Base-by-base conservation (phyloP, 2,888 invertebrate genomes). In the Melolontha melolontha region DNA sequence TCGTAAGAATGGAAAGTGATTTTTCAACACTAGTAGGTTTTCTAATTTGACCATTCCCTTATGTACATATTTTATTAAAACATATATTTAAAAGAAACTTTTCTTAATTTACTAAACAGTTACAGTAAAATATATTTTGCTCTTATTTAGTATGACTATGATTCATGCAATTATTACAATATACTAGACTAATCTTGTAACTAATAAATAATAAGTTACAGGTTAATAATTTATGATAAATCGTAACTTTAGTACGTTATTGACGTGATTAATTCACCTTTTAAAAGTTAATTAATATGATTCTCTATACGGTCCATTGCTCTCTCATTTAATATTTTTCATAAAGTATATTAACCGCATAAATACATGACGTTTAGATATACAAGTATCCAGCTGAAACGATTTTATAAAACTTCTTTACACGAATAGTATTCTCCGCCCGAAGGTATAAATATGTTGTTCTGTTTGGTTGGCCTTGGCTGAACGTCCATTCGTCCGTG, bases 401-500 rank as follows among this genome's bases (percentile, higher is more conserved):
- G 11, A 39, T 54, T 39, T 54, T 54, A 54, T 54, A 16, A 41
- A 40, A 39, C 16, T n/a, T 17, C 10, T 17, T 11, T 40, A 11
- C 16, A 54, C 10, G n/a, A 54, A 17, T 44, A 39, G 54, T 40
- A 39, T 34, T 34, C 7, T 2, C 34, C 34, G 34, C 34, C 6
- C 34, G 34, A 34, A 34, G 34, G 34, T 12, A 52, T 34, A 29
- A 34, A 29, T 27, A 7, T 12, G 39, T 1, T 54, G 42, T 29
- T 62, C 59, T 34, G 17, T 39, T 62, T 34, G n/a, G 16, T 34
- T 44, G 59, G 34, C 59, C 59, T 62, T 47, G 47, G 47, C 29
- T 14, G 47, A 34, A 44, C 47, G 34, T 47, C 49, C 59, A 49
- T 47, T 62, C 59, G 59, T 62, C 59, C 59, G 39, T 62, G 59